Evolutionary conservation across 2,113 vertebrate species (phyloP).

Genomic region (Saiga tatarica): DNA sequence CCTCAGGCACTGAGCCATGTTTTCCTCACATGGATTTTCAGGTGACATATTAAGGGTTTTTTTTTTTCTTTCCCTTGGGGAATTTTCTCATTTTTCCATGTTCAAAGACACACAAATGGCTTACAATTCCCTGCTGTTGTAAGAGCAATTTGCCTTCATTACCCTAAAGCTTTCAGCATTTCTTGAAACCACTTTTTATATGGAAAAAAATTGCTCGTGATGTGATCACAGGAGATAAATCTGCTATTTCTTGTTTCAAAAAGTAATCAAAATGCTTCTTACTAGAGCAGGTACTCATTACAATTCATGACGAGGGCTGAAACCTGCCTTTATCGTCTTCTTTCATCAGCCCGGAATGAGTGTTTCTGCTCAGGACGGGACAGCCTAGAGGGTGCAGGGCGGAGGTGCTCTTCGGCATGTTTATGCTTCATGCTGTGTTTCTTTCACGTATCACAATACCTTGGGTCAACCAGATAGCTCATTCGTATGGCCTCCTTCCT

Average conservation of each 20-base stretch:
- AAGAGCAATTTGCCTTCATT: slow-evolving; percentile 45
- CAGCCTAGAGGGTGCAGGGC: neutral
- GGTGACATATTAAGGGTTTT: slow-evolving; percentile 26
- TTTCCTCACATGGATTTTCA: slow-evolving; percentile 40
- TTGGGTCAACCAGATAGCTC: slow-evolving; percentile 7
- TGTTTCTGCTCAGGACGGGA: neutral
- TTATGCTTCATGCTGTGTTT: neutral
- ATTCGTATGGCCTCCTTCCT: neutral
- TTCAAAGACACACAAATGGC: slow-evolving; percentile 22
- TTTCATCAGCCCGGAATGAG: neutral
- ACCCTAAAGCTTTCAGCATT: slow-evolving; percentile 37
- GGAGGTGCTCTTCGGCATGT: neutral
- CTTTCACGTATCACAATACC: neutral
- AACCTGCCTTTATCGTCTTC: neutral
- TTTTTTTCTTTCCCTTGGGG: neutral
- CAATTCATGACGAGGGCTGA: slow-evolving; percentile 11
- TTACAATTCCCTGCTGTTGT: neutral
- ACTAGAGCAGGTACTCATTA: neutral
- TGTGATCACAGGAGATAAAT: slow-evolving; percentile 28
- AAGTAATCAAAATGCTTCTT: slow-evolving; percentile 52
- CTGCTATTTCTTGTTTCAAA: slow-evolving; percentile 17
- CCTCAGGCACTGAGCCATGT: neutral
- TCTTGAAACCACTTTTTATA: slow-evolving; percentile 55
- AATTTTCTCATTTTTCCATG: slow-evolving; percentile 12
- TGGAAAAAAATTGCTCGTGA: neutral